A percentile compares a stretch with the other conserved stretches of the same genome.
These are phyloP conservation scores for Oceanites oceanicus DNA, from an alignment of 2,113 vertebrate genomes.

Conservation along the genomic window DNA sequence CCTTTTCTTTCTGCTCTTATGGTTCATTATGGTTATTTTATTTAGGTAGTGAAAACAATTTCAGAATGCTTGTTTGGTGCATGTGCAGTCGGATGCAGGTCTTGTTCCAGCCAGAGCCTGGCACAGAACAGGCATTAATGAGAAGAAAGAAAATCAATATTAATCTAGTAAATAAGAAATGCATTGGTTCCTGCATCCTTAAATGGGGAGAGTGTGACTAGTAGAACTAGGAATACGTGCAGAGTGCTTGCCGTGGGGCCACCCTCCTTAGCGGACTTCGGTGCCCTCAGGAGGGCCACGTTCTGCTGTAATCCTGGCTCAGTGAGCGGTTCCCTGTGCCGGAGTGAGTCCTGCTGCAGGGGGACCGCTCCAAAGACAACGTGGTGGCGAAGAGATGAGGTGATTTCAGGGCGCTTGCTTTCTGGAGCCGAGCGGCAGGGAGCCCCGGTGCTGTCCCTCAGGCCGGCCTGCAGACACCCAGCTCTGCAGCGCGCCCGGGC, in stretches of 20 bases:
- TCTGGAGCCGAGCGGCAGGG: not conserved
- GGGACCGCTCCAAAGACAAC: not conserved
- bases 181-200: not conserved
- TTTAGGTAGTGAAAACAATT: not conserved
- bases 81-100: not conserved
- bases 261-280: not conserved
- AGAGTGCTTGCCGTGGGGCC: not conserved
- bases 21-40: not conserved
- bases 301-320: not conserved
- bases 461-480: not conserved
- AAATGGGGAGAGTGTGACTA: not conserved
- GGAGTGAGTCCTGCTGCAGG: not conserved
- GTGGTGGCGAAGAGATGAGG: not conserved
- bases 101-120: not conserved
- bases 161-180: not conserved
- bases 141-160: not conserved
- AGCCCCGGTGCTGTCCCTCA: not conserved
- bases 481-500: fast-evolving
- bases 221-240: fast-evolving
- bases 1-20: not conserved
- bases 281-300: not conserved
- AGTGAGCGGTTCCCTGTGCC: not conserved
- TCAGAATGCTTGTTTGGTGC: not conserved
- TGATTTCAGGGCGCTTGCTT: not conserved
- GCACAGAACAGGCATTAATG: not conserved